Base-by-base conservation (phyloP, 1,140 invertebrate genomes). In the Drosophila bocqueti region DNA sequence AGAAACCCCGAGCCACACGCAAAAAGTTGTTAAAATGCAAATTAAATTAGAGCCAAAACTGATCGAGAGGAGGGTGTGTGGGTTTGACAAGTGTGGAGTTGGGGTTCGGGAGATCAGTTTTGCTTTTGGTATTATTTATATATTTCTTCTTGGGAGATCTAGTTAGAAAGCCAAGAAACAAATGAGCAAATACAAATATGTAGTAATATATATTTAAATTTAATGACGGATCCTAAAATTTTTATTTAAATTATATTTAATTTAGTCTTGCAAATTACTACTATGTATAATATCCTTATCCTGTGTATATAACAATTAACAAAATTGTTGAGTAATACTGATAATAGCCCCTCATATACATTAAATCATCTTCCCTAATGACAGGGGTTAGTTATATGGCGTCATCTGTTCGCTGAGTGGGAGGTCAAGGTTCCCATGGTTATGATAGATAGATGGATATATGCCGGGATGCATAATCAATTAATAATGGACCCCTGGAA, bases 11-110 rank as follows among this genome's bases (percentile, higher is more conserved):
- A 89, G 68, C 85, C 85, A 90, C 85, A 90, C 85, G 85, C 85
- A 90, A 90, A 90, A 90, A 90, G 85, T 90, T 90, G 85, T 90
- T 90, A 90, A 90, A 90, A 90, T 90, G 85, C 85, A 90, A 90
- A 90, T 90, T 90, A 90, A 90, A 90, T 90, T 90, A 90, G 81
- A 90, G 85, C 72, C 81, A 82, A 90, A 55, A 90, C 76, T 81
- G 81, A 71, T 71, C 67, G 49, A 55, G 79, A 38, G 46, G 61
- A 43, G 24, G 50, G 71, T 64, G 63, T 68, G 81, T 83, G 81
- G 81, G 76, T 62, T 57, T 62, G 76, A 40, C 42, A 59, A 36
- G 45, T 46, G 57, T 65, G 66, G 76, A 67, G 54, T 63, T 63
- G 81, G 66, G 59, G 73, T 42, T 68, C 2, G 36, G 21, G 21